Evolutionary conservation across 2,888 invertebrate genomes (phyloP).

Genomic region (Drosophila infuscata): DNA sequence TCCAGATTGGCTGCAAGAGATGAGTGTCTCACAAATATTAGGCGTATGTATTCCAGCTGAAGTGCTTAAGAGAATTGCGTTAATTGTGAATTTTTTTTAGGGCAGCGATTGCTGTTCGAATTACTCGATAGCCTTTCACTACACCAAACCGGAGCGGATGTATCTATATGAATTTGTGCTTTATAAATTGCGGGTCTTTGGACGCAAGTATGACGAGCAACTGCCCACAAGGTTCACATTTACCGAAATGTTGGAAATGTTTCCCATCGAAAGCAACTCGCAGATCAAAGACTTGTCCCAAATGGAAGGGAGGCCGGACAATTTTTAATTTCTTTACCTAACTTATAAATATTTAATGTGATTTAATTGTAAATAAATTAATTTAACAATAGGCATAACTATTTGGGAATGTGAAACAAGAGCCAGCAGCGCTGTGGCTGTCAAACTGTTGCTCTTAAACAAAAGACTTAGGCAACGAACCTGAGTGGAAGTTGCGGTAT

Average conservation of each 20-base stretch:
- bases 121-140: slow-evolving; percentile 97
- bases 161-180: slow-evolving; percentile 97
- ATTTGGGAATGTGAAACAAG: neutral
- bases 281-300: slow-evolving; percentile 51
- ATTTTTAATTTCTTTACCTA: slow-evolving; percentile 53
- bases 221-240: slow-evolving; percentile 45
- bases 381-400: neutral
- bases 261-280: slow-evolving; percentile 64
- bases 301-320: slow-evolving; percentile 62
- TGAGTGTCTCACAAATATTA: slow-evolving; percentile 86
- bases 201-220: slow-evolving; percentile 71
- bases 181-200: slow-evolving; percentile 94
- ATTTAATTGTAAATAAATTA: slow-evolving; percentile 25
- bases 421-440: neutral
- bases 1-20: slow-evolving; percentile 66
- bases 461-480: slow-evolving; percentile 70
- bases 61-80: neutral
- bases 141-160: slow-evolving; percentile 95
- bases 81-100: slow-evolving; percentile 83
- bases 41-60: slow-evolving; percentile 84
- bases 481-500: slow-evolving; percentile 22
- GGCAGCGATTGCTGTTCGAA: slow-evolving; percentile 96
- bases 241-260: slow-evolving; percentile 47
- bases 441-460: slow-evolving; percentile 18
- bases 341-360: slow-evolving; percentile 19